A percentile compares a stretch with the other conserved stretches of the same genome.
These are phyloP conservation scores for Orchesella flavescens DNA, from an alignment of 2,888 invertebrate species.

Conservation along the genomic window DNA sequence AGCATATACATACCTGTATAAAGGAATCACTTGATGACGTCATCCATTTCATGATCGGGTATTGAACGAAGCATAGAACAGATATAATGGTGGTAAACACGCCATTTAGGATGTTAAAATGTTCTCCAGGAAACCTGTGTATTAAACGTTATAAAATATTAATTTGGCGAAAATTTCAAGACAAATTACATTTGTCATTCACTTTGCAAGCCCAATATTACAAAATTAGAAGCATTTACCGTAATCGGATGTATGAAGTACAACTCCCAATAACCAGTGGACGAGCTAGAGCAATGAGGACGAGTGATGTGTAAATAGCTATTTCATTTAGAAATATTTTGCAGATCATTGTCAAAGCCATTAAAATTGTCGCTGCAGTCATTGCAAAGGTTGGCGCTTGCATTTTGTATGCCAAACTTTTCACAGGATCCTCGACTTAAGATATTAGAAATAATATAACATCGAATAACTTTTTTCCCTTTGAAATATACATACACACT, in stretches of 20 bases:
- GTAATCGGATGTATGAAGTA: conserved; percentile 73
- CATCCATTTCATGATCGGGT: conserved; percentile 73
- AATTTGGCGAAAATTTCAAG: too few species aligned
- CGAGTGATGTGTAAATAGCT: conserved; percentile 73
- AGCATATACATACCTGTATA: conserved; percentile 36
- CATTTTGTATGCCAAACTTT: conserved; percentile 63
- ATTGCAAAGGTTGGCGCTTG: conserved; percentile 69
- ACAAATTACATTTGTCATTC: too few species aligned
- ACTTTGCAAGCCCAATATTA: neutral
- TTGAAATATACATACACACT: too few species aligned
- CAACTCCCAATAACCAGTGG: conserved; percentile 73
- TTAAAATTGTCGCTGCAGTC: conserved; percentile 53
- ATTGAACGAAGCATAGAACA: conserved; percentile 72
- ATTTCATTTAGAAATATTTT: conserved; percentile 66
- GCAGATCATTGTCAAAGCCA: conserved; percentile 62
- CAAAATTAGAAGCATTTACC: conserved; percentile 71
- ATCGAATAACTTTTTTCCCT: too few species aligned
- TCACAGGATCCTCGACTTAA: conserved; percentile 58
- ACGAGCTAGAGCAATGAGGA: conserved; percentile 72
- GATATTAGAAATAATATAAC: too few species aligned
- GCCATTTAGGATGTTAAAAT: conserved; percentile 73
- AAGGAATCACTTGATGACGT: conserved; percentile 61
- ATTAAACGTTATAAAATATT: too few species aligned
- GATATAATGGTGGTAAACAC: conserved; percentile 73
- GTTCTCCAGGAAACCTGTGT: conserved; percentile 73